Percentiles rank a stretch among this genome's conserved stretches.
Conservation (phyloP, 2,113 vertebrate genomes). For the Echinops telfairi region DNA sequence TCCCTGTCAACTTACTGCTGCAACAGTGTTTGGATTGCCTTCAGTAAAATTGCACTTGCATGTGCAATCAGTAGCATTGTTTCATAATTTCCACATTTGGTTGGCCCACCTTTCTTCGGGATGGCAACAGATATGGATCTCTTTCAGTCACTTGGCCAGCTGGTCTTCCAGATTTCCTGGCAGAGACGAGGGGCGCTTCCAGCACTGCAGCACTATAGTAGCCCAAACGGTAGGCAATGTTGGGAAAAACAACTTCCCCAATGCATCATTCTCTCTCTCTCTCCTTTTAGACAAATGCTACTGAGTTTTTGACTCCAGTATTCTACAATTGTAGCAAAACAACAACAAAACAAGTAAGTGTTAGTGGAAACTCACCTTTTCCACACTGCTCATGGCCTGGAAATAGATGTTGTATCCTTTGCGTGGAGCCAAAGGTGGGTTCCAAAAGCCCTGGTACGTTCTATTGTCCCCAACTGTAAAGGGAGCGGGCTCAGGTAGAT, state of each 20-base stretch:
- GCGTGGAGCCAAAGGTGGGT: slow-evolving; percentile 95
- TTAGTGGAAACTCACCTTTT: slow-evolving; percentile 90
- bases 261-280: neutral
- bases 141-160: neutral
- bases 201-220: neutral
- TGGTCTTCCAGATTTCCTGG: neutral
- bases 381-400: slow-evolving; percentile 99
- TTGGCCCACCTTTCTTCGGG: neutral
- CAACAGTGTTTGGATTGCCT: neutral
- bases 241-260: slow-evolving; percentile 30
- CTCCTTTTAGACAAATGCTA: neutral
- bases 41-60: neutral
- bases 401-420: slow-evolving; percentile 99
- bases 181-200: neutral
- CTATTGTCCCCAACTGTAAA: slow-evolving; percentile 99
- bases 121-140: neutral
- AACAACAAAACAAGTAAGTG: neutral
- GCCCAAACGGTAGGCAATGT: neutral
- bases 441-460: slow-evolving; percentile 98
- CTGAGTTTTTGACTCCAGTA: neutral
- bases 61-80: neutral
- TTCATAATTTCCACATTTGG: neutral
- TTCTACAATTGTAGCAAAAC: neutral
- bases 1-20: neutral
- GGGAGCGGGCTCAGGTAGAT: slow-evolving; percentile 93